These are phyloP conservation scores for Drosophila truncata DNA, from an alignment of 1,140 invertebrate species.

Conservation along the genomic window DNA sequence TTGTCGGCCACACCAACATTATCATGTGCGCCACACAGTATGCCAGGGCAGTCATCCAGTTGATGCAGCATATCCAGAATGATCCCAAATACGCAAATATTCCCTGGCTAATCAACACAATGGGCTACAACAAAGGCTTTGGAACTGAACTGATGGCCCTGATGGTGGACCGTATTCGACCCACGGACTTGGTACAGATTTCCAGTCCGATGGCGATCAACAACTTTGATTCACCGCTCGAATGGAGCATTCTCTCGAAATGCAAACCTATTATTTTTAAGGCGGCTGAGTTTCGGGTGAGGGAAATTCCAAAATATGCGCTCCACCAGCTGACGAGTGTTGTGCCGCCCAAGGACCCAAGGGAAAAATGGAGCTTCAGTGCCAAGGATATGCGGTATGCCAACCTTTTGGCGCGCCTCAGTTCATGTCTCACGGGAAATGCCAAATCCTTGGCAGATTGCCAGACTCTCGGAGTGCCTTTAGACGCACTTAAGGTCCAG, in stretches of 20 bases:
- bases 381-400: constrained; percentile 73
- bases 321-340: constrained; percentile 54
- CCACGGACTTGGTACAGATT: constrained; percentile 87
- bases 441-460: constrained; percentile 63
- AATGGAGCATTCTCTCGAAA: constrained; percentile 70
- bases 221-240: constrained; percentile 86
- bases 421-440: constrained; percentile 49
- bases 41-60: constrained; percentile 84
- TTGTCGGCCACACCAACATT: constrained; percentile 87
- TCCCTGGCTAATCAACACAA: constrained; percentile 88
- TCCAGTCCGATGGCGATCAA: constrained; percentile 83
- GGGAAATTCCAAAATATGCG: constrained; percentile 22
- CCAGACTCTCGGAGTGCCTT: constrained; percentile 33
- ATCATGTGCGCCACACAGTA: constrained; percentile 86
- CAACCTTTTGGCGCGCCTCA: constrained; percentile 68
- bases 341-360: constrained; percentile 35
- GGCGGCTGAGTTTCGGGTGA: constrained; percentile 22
- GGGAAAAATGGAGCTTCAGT: constrained; percentile 63
- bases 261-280: constrained; percentile 56
- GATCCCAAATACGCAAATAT: constrained; percentile 71
- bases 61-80: constrained; percentile 78
- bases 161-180: constrained; percentile 85
- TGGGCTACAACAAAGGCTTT: constrained; percentile 88
- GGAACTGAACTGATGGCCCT: constrained; percentile 86
- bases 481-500: constrained; percentile 51